Evolutionary conservation across 2,888 invertebrate species (phyloP).

Genomic region (Agonum fuliginosum): DNA sequence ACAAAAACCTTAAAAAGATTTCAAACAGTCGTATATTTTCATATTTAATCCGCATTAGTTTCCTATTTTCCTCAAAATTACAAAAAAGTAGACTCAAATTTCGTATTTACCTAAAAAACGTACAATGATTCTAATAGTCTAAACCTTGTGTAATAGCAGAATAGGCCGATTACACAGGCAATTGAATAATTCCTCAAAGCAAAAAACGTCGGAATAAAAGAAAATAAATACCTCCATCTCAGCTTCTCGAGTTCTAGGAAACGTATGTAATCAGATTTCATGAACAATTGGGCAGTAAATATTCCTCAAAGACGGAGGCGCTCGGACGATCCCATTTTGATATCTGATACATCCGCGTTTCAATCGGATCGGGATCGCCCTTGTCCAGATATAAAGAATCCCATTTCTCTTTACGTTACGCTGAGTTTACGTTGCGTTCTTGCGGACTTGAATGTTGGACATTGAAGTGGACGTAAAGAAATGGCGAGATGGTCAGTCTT

Average conservation of each 20-base stretch:
- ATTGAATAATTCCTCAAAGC: conserved; percentile 53
- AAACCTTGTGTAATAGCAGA: conserved; percentile 38
- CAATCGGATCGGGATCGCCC: conserved; percentile 26
- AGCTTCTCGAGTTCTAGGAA: conserved; percentile 44
- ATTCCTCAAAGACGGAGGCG: conserved; percentile 60
- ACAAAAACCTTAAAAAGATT: no score
- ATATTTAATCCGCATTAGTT: conserved; percentile 19
- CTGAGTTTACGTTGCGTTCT: not conserved
- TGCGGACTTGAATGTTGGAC: not conserved
- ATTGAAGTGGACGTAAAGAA: conserved; percentile 10
- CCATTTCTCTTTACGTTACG: conserved; percentile 44
- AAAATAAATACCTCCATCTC: conserved; percentile 51
- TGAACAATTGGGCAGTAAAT: conserved; percentile 62
- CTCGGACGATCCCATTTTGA: conserved; percentile 59
- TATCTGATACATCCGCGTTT: conserved; percentile 56
- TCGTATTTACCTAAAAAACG: not conserved
- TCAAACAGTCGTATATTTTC: conserved; percentile 1
- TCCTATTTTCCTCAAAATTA: not conserved
- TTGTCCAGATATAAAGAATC: conserved; percentile 52
- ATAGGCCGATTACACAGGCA: conserved; percentile 54
- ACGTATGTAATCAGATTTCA: conserved; percentile 63
- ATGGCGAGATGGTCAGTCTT: conserved; percentile 19
- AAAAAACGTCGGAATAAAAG: conserved; percentile 38
- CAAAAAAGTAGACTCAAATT: conserved; percentile 26
- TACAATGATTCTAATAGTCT: not conserved